phyloP scores from a whole-genome alignment of 92 coral and sea anemone species.

The Bergia sp. region DNA sequence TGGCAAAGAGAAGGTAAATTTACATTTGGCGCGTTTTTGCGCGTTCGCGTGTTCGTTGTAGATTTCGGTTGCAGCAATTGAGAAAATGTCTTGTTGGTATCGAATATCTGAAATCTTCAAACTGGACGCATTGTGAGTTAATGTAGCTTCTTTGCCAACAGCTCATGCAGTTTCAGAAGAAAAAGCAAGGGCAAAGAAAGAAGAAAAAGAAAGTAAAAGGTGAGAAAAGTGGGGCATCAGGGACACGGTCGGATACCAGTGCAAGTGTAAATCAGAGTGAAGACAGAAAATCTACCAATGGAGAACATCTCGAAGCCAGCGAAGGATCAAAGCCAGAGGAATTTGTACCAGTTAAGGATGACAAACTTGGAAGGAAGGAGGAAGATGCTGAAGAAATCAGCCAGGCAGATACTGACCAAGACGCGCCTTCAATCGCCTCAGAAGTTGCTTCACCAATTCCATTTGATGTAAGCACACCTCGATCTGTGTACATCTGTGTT shows the following conservation, averaged over 20 bases:
- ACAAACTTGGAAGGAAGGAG: constrained; percentile 45
- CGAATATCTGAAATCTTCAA: constrained; percentile 1
- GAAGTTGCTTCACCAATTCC: constrained; percentile 87
- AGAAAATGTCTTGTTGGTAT: constrained; percentile 1
- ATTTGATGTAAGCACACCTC: constrained; percentile 71
- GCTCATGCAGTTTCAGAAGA: constrained; percentile 85
- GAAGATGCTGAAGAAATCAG: constrained; percentile 76
- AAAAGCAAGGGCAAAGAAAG: constrained; percentile 76
- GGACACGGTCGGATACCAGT: constrained; percentile 59
- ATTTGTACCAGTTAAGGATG: constrained; percentile 47
- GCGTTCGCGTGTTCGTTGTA: constrained; percentile 72
- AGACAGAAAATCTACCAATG: constrained; percentile 51
- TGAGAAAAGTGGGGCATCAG: constrained; percentile 54
- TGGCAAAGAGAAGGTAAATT: constrained; percentile 89
- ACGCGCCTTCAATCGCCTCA: constrained; percentile 91
- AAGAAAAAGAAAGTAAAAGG: constrained; percentile 68
- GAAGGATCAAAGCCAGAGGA: constrained; percentile 59
- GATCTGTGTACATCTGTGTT: not conserved
- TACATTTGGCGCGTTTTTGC: constrained; percentile 61
- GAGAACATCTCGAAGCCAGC: constrained; percentile 48
- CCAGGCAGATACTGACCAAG: constrained; percentile 93
- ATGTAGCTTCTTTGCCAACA: constrained; percentile 23
- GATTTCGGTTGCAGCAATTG: constrained; percentile 27
- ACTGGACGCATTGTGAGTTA: constrained; percentile 14
- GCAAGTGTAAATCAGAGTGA: constrained; percentile 43